A percentile compares a stretch with the other conserved stretches of the same genome.
Evolutionary conservation across 2,888 invertebrate genomes (phyloP).

Genomic region (Microplitis deprimator): DNA sequence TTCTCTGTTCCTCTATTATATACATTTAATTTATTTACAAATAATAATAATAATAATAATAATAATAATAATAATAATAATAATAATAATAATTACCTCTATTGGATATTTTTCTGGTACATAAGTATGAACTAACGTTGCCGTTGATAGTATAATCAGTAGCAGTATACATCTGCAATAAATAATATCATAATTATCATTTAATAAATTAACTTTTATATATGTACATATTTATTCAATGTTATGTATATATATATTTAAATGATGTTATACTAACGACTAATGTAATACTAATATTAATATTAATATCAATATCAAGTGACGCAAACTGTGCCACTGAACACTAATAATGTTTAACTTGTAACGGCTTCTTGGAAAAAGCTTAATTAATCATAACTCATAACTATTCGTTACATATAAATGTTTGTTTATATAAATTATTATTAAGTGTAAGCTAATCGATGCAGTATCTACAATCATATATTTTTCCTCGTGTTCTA

Average conservation of each 20-base stretch:
- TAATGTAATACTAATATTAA: background rate
- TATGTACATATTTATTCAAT: background rate
- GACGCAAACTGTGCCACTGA: slow-evolving; percentile 61
- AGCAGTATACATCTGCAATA: slow-evolving; percentile 64
- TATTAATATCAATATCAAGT: slow-evolving; percentile 18
- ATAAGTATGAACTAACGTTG: slow-evolving; percentile 57
- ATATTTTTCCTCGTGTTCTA: background rate
- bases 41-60: slow-evolving; percentile 40
- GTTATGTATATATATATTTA: background rate
- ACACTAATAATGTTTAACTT: slow-evolving; percentile 65
- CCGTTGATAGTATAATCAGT: slow-evolving; percentile 58
- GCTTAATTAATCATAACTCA: slow-evolving; percentile 63
- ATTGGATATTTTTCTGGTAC: slow-evolving; percentile 66
- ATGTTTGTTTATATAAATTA: slow-evolving; percentile 5
- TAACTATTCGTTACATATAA: slow-evolving; percentile 42
- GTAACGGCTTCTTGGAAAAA: slow-evolving; percentile 65
- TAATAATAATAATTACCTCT: slow-evolving; percentile 57
- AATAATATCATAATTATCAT: slow-evolving; percentile 39
- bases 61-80: background rate
- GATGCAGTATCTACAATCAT: slow-evolving; percentile 3
- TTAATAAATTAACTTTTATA: slow-evolving; percentile 1
- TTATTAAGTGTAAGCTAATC: background rate
- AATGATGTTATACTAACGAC: background rate
- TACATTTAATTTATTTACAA: too few species aligned
- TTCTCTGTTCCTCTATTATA: too few species aligned